Evolutionary conservation across 2,113 vertebrate genomes (phyloP).

Genomic region (Telmatochromis brichardi): DNA sequence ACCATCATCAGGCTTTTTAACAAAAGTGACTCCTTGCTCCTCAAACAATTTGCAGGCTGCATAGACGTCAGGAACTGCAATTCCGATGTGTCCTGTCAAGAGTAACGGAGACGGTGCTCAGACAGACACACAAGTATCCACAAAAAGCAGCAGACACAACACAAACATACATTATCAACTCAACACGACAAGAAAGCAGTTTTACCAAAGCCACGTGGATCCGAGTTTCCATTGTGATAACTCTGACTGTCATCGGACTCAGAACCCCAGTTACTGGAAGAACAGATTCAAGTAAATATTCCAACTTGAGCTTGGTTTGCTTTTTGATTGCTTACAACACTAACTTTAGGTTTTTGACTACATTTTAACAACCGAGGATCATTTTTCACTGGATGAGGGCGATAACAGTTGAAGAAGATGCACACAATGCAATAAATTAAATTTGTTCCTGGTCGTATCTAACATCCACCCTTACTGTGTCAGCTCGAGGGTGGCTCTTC

Average conservation of each 20-base stretch:
- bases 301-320: background rate
- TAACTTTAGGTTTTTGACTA: background rate
- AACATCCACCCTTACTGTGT: conserved; percentile 70
- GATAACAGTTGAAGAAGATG: background rate
- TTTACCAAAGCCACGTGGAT: conserved; percentile 93
- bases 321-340: background rate
- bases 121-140: background rate
- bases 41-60: conserved; percentile 91
- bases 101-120: background rate
- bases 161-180: background rate
- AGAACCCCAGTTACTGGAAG: conserved; percentile 91
- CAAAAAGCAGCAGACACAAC: background rate
- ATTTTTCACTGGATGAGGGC: background rate
- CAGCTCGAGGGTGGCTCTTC: conserved; percentile 89
- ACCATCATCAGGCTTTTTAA: conserved; percentile 97
- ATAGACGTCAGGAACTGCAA: conserved; percentile 90
- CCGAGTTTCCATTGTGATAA: conserved; percentile 96
- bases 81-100: conserved; percentile 87
- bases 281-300: background rate
- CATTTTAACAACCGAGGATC: background rate
- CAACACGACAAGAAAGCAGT: background rate
- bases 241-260: conserved; percentile 83
- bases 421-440: rapidly evolving
- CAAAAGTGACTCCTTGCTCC: conserved; percentile 90
- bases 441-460: background rate